Percentiles rank a stretch among this genome's conserved stretches.
phyloP scores from a whole-genome alignment of 2,113 vertebrate species.

The Bucco capensis region DNA sequence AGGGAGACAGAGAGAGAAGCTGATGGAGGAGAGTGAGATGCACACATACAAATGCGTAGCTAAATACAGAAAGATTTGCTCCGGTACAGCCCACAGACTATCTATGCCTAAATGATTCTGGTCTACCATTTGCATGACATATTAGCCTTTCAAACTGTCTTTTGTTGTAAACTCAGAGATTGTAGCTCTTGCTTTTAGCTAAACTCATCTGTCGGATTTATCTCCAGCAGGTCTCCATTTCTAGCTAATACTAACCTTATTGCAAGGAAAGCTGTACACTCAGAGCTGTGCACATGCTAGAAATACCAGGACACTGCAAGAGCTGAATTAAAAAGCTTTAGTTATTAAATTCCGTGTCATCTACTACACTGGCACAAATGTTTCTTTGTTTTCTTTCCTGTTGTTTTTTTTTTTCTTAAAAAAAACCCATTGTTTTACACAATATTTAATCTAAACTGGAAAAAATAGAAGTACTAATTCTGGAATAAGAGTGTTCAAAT shows the following conservation, averaged over 20 bases:
- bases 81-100: conserved; percentile 37
- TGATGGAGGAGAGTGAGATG: background rate
- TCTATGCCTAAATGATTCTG: background rate
- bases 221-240: conserved; percentile 11
- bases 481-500: background rate
- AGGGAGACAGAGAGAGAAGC: background rate
- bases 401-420: too few relatives aligned
- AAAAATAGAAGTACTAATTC: background rate
- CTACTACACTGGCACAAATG: background rate
- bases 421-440: background rate
- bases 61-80: conserved; percentile 1
- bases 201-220: conserved; percentile 6
- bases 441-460: background rate
- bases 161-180: conserved; percentile 26
- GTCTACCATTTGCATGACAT: conserved; percentile 48
- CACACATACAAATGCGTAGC: background rate
- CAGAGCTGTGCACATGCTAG: background rate
- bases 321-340: background rate
- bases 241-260: background rate
- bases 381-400: too few relatives aligned
- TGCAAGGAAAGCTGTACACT: background rate
- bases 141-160: conserved; percentile 57
- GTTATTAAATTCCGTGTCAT: background rate
- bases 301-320: background rate
- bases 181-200: background rate